Base-by-base conservation (phyloP, 2,888 invertebrate species). In the Synanthedon andrenaeformis region DNA sequence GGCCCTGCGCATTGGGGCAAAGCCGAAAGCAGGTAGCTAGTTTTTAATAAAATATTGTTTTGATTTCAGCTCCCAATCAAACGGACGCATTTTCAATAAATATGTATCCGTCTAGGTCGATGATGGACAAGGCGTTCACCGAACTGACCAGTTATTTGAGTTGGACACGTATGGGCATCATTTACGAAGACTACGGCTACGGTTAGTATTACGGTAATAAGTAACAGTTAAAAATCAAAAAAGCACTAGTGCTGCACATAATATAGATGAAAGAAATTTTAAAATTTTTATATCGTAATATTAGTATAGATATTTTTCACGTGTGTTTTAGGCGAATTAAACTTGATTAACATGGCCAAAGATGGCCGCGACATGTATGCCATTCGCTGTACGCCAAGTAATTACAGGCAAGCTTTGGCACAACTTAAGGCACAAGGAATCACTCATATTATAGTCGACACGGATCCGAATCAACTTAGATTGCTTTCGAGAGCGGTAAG, bases 141-240 rank as follows among this genome's bases (percentile, higher is more conserved):
- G 97, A 97, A 69, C 90, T 97, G 61, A 94, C 97, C 76, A 88
- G 91, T 10, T 95, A 95, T 74, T 90, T 97, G 57, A 96, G 96
- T 74, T 98, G 98, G 98, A 95, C 95, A 3, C 92, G 93, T 71
- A 95, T 97, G 68, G 97, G 96, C 0, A 93, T 98, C 54, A 92
- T 98, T 50, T 98, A 97, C 70, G 97, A 98, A 71, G 96, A 97
- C 67, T 84, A 80, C 56, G 96, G 96, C 65, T 92, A 93, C 71
- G 95, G 96, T 95, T 70, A 89, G 90, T 54, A 12, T 53, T 10
- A 4, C 52, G 42, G 35, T 35, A 14, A 35, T 6, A 10, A 10
- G 2, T 10, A 6, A 35, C 35, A 35, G 35, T 23, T 1, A 8
- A 8, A 5, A 10, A 23, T 19, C 2, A n/a, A 13, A 13, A 14